A percentile compares a stretch with the other conserved stretches of the same genome.
Conservation (phyloP, 2,797 vertebrate species). For the Arnoldichthys spilopterus region DNA sequence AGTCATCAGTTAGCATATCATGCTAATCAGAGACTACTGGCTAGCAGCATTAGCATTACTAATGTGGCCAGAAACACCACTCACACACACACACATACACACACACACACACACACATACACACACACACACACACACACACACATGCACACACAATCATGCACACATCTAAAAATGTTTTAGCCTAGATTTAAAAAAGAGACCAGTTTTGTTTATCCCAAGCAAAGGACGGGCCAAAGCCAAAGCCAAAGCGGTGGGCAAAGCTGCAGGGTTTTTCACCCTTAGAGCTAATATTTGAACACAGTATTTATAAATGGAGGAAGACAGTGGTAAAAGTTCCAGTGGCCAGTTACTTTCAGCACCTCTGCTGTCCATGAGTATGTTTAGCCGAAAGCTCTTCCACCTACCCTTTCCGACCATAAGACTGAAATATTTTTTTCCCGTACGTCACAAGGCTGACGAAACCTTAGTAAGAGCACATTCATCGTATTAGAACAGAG, state of each 20-base stretch:
- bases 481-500: constrained; percentile 3
- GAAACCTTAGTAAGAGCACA: neutral
- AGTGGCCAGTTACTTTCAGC: constrained; percentile 56
- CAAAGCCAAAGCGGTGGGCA: neutral
- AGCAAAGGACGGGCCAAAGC: constrained; percentile 17
- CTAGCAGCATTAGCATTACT: too few species aligned
- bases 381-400: constrained; percentile 26
- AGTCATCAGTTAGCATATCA: too few species aligned
- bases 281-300: constrained; percentile 73
- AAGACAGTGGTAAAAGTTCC: constrained; percentile 51
- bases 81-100: too few species aligned
- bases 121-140: constrained; percentile 24
- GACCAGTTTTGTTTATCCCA: neutral
- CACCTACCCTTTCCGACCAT: constrained; percentile 2
- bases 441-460: constrained; percentile 4
- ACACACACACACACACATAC: too few species aligned
- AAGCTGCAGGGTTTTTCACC: constrained; percentile 48
- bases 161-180: constrained; percentile 39
- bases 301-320: constrained; percentile 69
- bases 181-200: neutral
- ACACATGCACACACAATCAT: too few species aligned
- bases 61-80: too few species aligned
- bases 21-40: too few species aligned
- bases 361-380: constrained; percentile 18
- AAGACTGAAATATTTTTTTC: neutral